These are phyloP conservation scores for Chaetodon trifasciatus DNA, from an alignment of 2,797 vertebrate species.

Conservation along the genomic window DNA sequence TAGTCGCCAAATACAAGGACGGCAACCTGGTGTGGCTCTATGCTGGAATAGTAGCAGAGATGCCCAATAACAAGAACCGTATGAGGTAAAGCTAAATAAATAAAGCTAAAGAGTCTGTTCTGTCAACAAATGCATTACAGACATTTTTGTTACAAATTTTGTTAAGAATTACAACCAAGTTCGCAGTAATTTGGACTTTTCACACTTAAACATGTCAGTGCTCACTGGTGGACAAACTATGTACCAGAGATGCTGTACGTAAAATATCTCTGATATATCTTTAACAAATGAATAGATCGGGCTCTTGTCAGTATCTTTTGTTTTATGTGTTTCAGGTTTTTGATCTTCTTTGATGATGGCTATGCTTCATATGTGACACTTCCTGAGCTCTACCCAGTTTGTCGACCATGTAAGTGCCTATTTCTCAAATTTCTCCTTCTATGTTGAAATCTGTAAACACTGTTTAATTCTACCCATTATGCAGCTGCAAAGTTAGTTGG, in stretches of 20 bases:
- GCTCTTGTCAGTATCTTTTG: background rate
- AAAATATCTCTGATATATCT: background rate
- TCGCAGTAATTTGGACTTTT: background rate
- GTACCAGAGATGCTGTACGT: background rate
- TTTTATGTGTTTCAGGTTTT: slow-evolving; percentile 86
- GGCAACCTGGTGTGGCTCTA: slow-evolving; percentile 97
- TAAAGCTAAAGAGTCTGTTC: background rate
- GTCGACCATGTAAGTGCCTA: slow-evolving; percentile 89
- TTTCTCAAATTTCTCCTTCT: background rate
- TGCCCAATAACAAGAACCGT: slow-evolving; percentile 96
- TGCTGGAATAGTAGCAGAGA: slow-evolving; percentile 97
- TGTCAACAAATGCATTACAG: no score
- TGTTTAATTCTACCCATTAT: background rate
- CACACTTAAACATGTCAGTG: background rate
- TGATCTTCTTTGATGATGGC: slow-evolving; percentile 98
- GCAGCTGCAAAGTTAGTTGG: background rate
- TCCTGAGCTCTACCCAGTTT: slow-evolving; percentile 94
- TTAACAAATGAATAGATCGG: background rate
- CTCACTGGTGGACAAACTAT: background rate
- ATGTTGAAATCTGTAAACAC: background rate
- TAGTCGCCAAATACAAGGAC: slow-evolving; percentile 98
- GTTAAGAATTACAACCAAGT: background rate
- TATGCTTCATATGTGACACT: slow-evolving; percentile 96
- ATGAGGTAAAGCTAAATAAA: slow-evolving; percentile 84
- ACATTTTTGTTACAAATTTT: background rate